A percentile compares a stretch with the other conserved stretches of the same genome.
Evolutionary conservation across 2,888 invertebrate genomes (phyloP).

Genomic region (Ecliptopera silaceata): DNA sequence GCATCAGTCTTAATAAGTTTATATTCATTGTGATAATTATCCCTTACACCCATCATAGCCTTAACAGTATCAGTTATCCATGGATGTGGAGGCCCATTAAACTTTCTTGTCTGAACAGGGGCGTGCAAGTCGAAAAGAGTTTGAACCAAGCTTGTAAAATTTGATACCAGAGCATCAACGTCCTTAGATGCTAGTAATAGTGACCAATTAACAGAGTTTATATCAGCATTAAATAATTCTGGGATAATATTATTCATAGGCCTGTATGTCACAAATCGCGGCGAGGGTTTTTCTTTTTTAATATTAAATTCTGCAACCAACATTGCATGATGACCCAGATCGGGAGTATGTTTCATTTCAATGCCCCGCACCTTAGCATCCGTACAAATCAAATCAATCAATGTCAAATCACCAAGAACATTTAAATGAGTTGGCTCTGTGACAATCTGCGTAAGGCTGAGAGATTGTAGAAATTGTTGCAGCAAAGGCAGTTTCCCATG

Average conservation of each 20-base stretch:
- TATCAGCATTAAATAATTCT: neutral
- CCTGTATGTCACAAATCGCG: neutral
- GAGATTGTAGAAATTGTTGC: neutral
- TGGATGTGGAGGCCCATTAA: no score
- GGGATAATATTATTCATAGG: neutral
- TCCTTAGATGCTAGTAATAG: neutral
- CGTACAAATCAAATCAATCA: neutral
- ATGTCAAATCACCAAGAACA: no score
- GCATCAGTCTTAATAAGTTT: neutral
- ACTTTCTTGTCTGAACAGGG: no score
- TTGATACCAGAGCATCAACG: no score
- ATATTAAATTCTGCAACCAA: slow-evolving; percentile 1
- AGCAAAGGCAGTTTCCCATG: neutral
- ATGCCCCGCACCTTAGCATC: neutral
- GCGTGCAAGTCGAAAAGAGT: neutral
- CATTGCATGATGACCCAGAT: no score
- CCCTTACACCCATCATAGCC: no score
- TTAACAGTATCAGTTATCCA: no score
- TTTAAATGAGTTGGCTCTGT: no score
- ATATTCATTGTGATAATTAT: neutral
- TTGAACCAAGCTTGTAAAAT: neutral
- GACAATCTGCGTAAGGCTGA: neutral
- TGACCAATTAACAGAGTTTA: no score
- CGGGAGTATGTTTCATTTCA: neutral
- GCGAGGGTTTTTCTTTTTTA: neutral